These are phyloP conservation scores for Cyaniris semiargus DNA, from an alignment of 2,888 invertebrate species.

Conservation along the genomic window DNA sequence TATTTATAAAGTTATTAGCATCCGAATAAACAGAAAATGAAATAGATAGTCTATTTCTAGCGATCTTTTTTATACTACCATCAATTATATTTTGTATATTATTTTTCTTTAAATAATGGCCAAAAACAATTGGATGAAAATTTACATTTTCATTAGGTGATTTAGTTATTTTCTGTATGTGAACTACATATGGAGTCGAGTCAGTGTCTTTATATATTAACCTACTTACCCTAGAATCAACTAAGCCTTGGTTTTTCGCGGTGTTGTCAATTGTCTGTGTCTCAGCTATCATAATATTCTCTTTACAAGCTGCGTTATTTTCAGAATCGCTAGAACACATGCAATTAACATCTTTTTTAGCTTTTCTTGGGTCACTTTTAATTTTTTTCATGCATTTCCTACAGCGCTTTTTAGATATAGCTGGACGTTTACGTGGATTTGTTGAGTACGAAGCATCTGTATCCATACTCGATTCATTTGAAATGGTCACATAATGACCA, in stretches of 20 bases:
- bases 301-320: not conserved
- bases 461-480: slow-evolving; percentile 9
- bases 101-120: not conserved
- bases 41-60: not conserved
- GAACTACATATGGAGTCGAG: not conserved
- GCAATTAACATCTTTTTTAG: slow-evolving; percentile 1
- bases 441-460: not conserved
- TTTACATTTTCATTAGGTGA: not conserved
- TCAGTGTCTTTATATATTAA: not conserved
- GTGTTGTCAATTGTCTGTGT: not conserved
- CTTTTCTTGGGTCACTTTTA: not conserved
- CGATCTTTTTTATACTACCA: not conserved
- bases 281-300: not conserved
- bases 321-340: not conserved
- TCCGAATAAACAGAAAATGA: not conserved
- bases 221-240: not conserved
- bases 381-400: not conserved
- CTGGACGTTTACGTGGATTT: not conserved
- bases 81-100: not conserved
- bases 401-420: not conserved
- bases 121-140: not conserved
- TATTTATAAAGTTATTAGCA: not conserved
- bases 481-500: slow-evolving; percentile 3
- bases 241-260: not conserved
- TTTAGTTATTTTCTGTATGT: not conserved